Conservation (phyloP, 2,113 vertebrate genomes). For the Pao palembangensis region DNA sequence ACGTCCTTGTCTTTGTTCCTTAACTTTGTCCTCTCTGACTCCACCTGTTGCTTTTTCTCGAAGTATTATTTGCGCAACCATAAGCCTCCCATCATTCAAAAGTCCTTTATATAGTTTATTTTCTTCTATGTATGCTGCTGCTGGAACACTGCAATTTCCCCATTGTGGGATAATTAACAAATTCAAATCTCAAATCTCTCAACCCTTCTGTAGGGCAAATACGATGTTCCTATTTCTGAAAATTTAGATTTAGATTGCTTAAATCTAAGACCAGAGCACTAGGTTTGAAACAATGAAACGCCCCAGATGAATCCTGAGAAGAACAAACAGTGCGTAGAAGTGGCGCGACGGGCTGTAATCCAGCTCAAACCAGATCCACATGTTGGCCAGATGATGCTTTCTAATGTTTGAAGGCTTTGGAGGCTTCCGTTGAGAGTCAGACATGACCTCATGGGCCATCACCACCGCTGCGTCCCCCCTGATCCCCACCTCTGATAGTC, state of each 20-base stretch:
- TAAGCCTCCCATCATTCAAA: too few relatives aligned
- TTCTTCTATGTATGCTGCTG: too few relatives aligned
- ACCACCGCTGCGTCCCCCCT: slow-evolving; percentile 33
- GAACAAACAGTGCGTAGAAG: slow-evolving; percentile 29
- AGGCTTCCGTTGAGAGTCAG: slow-evolving; percentile 51
- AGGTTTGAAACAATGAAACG: not conserved
- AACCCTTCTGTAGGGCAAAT: not conserved
- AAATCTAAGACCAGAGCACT: not conserved
- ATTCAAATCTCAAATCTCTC: too few relatives aligned
- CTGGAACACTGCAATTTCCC: too few relatives aligned
- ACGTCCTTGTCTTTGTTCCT: too few relatives aligned
- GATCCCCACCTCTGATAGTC: slow-evolving; percentile 56
- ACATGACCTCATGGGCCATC: slow-evolving; percentile 65
- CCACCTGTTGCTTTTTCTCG: too few relatives aligned
- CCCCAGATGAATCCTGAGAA: slow-evolving; percentile 27
- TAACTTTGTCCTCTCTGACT: too few relatives aligned
- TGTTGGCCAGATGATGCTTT: slow-evolving; percentile 62
- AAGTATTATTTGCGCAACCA: too few relatives aligned
- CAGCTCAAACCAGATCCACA: slow-evolving; percentile 60
- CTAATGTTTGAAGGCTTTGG: slow-evolving; percentile 12
- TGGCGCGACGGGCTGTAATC: slow-evolving; percentile 45
- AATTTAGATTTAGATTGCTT: not conserved
- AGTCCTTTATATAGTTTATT: too few relatives aligned
- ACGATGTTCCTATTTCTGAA: not conserved
- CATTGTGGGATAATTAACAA: too few relatives aligned